A percentile compares a stretch with the other conserved stretches of the same genome.
These are phyloP conservation scores for Buceros bicornis DNA, from an alignment of 2,797 vertebrate genomes.

Conservation along the genomic window DNA sequence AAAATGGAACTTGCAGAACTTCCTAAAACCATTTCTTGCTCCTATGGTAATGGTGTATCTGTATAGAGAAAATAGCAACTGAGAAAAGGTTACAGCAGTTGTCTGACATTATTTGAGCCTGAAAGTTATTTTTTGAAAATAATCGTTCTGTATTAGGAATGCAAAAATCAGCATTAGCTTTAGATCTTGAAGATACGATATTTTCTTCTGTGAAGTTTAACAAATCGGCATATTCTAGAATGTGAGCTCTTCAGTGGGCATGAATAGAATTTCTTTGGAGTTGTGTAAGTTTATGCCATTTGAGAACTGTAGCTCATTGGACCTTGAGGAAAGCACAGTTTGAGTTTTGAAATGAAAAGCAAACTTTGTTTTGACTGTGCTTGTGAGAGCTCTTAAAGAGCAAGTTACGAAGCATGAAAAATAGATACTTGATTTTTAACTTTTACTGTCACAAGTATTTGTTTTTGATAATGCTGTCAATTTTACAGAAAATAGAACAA, in stretches of 20 bases:
- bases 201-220: background rate
- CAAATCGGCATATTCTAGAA: background rate
- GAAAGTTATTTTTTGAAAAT: background rate
- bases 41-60: background rate
- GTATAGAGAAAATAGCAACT: background rate
- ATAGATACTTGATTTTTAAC: background rate
- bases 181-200: background rate
- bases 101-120: background rate
- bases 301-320: background rate
- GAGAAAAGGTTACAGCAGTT: background rate
- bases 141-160: background rate
- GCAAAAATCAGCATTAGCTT: background rate
- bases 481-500: background rate
- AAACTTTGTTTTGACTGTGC: conserved; percentile 33
- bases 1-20: background rate
- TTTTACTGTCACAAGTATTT: background rate
- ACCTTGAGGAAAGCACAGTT: conserved; percentile 29
- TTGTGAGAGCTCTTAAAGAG: background rate
- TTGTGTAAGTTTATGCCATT: background rate
- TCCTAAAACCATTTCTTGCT: background rate
- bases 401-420: background rate
- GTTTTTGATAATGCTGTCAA: background rate
- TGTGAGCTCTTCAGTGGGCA: background rate
- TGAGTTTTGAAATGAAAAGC: conserved; percentile 13
- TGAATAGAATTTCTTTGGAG: background rate